Percentiles rank a stretch among this genome's conserved stretches.
These are phyloP conservation scores for Gambelia wislizenii DNA, from an alignment of 2,797 vertebrate genomes.

Conservation along the genomic window DNA sequence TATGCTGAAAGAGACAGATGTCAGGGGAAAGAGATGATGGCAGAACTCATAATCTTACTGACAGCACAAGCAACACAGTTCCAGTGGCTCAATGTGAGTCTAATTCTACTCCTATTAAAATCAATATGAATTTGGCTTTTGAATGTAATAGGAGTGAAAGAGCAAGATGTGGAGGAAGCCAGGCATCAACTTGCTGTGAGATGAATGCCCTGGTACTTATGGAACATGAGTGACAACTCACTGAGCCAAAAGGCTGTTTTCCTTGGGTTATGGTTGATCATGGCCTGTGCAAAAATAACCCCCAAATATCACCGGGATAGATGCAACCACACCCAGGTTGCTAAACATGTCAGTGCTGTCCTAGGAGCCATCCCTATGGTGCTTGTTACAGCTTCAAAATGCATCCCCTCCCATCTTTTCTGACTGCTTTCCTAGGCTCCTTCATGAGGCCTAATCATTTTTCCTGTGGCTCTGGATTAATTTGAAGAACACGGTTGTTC, in stretches of 20 bases:
- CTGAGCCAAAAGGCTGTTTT: conserved; percentile 41
- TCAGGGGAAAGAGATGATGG: conserved; percentile 46
- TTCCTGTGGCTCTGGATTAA: neutral
- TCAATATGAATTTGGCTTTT: conserved; percentile 60
- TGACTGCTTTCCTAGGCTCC: neutral
- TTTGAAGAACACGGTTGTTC: neutral
- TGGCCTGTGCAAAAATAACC: conserved; percentile 15
- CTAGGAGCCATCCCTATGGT: neutral
- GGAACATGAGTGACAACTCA: conserved; percentile 31
- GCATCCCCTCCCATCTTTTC: neutral
- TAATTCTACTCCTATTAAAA: conserved; percentile 59
- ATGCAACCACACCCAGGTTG: neutral
- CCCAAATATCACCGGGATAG: neutral
- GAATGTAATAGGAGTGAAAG: conserved; percentile 27
- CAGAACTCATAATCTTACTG: conserved; percentile 58
- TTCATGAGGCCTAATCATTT: neutral
- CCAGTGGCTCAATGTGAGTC: conserved; percentile 58
- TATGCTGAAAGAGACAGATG: conserved; percentile 61
- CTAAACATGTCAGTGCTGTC: neutral
- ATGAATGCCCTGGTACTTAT: conserved; percentile 32
- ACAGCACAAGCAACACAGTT: conserved; percentile 48
- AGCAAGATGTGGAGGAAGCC: conserved; percentile 22
- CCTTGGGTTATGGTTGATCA: conserved; percentile 31
- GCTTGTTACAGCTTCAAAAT: neutral
- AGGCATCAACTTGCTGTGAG: conserved; percentile 25